Conservation (phyloP, 2,888 invertebrate genomes). For the Ethmia dodecea region DNA sequence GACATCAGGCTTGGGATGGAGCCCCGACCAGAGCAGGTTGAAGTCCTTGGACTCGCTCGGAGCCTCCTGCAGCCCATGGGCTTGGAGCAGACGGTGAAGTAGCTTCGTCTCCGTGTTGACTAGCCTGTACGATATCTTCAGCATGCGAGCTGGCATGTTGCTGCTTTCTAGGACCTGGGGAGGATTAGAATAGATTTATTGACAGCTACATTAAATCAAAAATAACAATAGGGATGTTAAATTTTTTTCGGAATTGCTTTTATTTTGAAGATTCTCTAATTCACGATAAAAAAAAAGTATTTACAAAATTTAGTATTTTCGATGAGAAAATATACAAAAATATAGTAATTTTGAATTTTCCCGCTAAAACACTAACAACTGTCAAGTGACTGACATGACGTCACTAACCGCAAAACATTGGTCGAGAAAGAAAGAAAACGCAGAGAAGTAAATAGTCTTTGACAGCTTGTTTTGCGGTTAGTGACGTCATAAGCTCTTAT, state of each 20-base stretch:
- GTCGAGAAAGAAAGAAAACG: too few species aligned
- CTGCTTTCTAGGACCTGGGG: conserved; percentile 60
- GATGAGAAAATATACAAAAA: too few species aligned
- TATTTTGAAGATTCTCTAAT: too few species aligned
- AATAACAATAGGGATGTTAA: not conserved
- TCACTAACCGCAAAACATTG: too few species aligned
- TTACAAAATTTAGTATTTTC: too few species aligned
- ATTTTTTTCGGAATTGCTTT: not conserved
- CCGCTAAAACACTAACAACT: too few species aligned
- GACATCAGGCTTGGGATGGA: conserved; percentile 93
- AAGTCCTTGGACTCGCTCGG: conserved; percentile 80
- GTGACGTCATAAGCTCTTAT: too few species aligned
- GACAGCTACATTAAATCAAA: not conserved
- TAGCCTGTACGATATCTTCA: conserved; percentile 88
- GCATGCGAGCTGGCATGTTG: conserved; percentile 81
- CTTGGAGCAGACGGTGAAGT: conserved; percentile 84
- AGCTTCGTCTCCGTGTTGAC: conserved; percentile 90
- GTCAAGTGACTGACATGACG: too few species aligned
- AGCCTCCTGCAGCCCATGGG: conserved; percentile 87
- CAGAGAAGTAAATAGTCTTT: too few species aligned
- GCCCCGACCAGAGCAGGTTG: conserved; percentile 95
- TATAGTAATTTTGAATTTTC: too few species aligned
- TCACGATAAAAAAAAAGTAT: too few species aligned
- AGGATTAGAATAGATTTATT: not conserved
- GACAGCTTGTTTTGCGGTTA: too few species aligned